Conservation (phyloP, 2,113 vertebrate species). For the Plestiodon gilberti region DNA sequence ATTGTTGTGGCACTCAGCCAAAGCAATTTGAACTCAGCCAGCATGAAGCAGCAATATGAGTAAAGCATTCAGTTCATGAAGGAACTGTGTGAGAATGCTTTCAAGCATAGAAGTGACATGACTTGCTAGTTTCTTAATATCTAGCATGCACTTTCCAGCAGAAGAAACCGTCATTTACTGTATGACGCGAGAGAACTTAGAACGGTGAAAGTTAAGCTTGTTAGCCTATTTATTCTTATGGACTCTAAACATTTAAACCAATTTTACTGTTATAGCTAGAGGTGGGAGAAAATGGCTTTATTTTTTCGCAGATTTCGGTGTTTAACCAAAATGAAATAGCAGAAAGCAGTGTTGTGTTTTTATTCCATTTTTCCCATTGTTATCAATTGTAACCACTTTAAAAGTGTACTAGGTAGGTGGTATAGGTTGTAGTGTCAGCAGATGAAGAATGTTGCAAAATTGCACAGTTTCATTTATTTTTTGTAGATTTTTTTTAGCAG, state of each 20-base stretch:
- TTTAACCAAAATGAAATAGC: no score
- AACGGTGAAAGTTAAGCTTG: background rate
- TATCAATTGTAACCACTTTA: no score
- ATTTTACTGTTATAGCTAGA: background rate
- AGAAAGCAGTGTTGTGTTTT: no score
- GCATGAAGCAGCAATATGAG: conserved; percentile 56
- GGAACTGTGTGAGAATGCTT: conserved; percentile 31
- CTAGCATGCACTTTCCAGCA: fast-evolving
- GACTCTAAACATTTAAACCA: background rate
- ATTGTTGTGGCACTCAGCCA: conserved; percentile 49
- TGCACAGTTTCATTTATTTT: no score
- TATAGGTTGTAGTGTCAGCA: no score
- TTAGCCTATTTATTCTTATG: background rate
- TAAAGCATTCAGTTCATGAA: conserved; percentile 49
- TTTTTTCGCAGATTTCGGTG: no score
- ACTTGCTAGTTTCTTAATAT: conserved; percentile 45
- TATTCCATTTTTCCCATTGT: no score
- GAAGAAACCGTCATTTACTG: background rate
- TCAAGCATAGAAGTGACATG: conserved; percentile 37
- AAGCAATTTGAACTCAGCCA: conserved; percentile 65
- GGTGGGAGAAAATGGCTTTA: no score
- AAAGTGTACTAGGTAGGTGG: no score
- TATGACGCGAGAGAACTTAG: background rate
- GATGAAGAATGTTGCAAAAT: no score
- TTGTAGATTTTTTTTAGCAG: no score